Conservation (phyloP, 2,797 vertebrate species). For the Protonibea diacanthus region DNA sequence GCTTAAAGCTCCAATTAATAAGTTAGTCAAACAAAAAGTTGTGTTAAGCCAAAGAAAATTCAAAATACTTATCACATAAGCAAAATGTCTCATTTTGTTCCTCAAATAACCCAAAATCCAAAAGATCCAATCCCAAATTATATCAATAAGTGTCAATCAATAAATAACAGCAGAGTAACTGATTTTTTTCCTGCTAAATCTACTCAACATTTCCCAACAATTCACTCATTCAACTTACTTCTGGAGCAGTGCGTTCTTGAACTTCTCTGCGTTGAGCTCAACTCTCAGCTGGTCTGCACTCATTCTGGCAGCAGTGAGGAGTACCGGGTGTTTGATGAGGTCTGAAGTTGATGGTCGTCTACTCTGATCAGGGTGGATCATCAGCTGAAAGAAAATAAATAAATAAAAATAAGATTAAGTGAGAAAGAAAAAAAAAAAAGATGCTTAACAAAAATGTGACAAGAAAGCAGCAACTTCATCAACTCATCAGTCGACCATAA, state of each 20-base stretch:
- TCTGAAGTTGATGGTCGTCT: slow-evolving; percentile 92
- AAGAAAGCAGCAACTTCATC: not conserved
- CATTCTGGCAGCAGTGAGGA: slow-evolving; percentile 94
- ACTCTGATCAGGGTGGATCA: slow-evolving; percentile 94
- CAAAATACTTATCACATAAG: too few species aligned
- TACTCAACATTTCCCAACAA: too few species aligned
- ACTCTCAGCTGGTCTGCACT: slow-evolving; percentile 96
- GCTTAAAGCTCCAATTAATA: not conserved
- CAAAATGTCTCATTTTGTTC: too few species aligned
- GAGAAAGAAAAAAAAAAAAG: not conserved
- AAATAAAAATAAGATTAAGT: not conserved
- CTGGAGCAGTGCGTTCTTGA: slow-evolving; percentile 97
- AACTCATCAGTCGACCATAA: too few species aligned
- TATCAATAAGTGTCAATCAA: too few species aligned
- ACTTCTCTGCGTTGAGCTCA: slow-evolving; percentile 97
- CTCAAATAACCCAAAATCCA: too few species aligned
- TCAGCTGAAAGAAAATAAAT: slow-evolving; percentile 86
- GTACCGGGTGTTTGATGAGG: slow-evolving; percentile 92
- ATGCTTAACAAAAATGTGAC: not conserved
- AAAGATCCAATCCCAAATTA: too few species aligned
- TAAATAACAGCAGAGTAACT: too few species aligned
- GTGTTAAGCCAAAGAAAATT: too few species aligned
- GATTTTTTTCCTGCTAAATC: too few species aligned
- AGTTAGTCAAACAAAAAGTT: too few species aligned
- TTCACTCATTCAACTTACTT: slow-evolving; percentile 86